phyloP scores from a whole-genome alignment of 92 coral and sea anemone species.

The Phenganax marumi region DNA sequence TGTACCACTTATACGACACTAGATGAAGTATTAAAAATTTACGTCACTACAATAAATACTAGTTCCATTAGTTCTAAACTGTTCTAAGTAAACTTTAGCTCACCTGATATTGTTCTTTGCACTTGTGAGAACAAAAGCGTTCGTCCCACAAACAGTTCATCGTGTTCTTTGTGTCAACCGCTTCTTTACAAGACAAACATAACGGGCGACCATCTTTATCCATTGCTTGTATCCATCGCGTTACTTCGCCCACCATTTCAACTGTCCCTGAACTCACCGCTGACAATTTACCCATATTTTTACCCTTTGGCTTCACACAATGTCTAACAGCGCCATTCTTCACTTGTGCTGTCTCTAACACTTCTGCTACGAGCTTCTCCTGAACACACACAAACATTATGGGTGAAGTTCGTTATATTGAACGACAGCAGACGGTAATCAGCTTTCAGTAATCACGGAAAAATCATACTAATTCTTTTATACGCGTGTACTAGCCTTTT shows the following conservation, averaged over 20 bases:
- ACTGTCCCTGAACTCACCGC: neutral
- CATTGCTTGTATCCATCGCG: constrained; percentile 39
- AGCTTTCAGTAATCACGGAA: too few relatives aligned
- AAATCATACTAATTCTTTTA: too few relatives aligned
- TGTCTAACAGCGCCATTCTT: constrained; percentile 33
- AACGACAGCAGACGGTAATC: too few relatives aligned
- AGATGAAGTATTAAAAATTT: neutral
- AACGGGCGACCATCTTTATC: constrained; percentile 74
- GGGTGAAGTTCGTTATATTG: neutral
- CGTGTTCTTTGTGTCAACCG: constrained; percentile 64
- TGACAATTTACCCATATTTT: neutral
- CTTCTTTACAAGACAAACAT: constrained; percentile 75
- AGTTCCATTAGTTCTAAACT: neutral
- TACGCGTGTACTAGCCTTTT: too few relatives aligned
- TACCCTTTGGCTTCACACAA: constrained; percentile 24
- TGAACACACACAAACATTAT: neutral
- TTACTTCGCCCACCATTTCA: neutral
- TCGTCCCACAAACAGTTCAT: constrained; percentile 73
- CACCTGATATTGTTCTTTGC: constrained; percentile 92
- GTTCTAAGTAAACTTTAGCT: neutral
- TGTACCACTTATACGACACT: constrained; percentile 81
- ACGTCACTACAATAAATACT: neutral
- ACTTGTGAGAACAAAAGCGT: constrained; percentile 84
- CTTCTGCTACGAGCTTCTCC: constrained; percentile 36
- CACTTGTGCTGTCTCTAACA: constrained; percentile 10